Evolutionary conservation across 35 echinoderm and acorn worm species (phyloP).

Genomic region (Hemicentrotus pulcherrimus): DNA sequence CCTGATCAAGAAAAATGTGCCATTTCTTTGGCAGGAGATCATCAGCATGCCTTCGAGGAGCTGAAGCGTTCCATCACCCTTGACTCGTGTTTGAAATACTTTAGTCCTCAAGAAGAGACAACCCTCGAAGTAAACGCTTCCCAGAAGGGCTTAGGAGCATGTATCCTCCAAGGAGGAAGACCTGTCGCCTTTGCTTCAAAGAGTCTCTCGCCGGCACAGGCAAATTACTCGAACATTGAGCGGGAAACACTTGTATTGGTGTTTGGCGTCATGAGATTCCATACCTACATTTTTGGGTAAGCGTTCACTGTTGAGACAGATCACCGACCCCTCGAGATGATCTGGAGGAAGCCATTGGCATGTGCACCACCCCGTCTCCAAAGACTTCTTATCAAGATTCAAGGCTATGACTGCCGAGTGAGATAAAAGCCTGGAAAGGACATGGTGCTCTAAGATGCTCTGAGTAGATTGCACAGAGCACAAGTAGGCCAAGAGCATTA

Average conservation of each 20-base stretch:
- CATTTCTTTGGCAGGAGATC: conserved; percentile 52
- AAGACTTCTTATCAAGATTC: too few relatives aligned
- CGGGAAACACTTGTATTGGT: too few relatives aligned
- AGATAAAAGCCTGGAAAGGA: conserved; percentile 41
- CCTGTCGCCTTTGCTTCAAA: conserved; percentile 75
- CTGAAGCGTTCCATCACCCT: conserved; percentile 41
- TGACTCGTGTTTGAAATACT: conserved; percentile 51
- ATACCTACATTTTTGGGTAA: too few relatives aligned
- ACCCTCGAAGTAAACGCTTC: conserved; percentile 58
- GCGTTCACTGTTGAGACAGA: too few relatives aligned
- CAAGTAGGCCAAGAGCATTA: too few relatives aligned
- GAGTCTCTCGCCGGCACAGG: too few relatives aligned
- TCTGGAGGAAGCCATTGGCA: conserved; percentile 60
- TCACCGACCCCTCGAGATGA: conserved; percentile 64
- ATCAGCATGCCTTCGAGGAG: conserved; percentile 10
- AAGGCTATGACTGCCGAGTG: conserved; percentile 58
- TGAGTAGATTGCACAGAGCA: conserved; percentile 27
- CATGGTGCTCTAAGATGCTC: conserved; percentile 53
- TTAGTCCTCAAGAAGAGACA: not conserved
- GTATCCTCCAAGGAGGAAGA: conserved; percentile 56
- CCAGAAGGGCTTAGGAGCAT: conserved; percentile 60
- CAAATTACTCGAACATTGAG: too few relatives aligned
- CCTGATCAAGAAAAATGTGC: conserved; percentile 50
- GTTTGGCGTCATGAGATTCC: too few relatives aligned
- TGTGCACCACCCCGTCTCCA: too few relatives aligned